Evolutionary conservation across 2,113 vertebrate genomes (phyloP), one percentile per base, ranked within the genome.

Genomic region (Leuciscus idus): DNA sequence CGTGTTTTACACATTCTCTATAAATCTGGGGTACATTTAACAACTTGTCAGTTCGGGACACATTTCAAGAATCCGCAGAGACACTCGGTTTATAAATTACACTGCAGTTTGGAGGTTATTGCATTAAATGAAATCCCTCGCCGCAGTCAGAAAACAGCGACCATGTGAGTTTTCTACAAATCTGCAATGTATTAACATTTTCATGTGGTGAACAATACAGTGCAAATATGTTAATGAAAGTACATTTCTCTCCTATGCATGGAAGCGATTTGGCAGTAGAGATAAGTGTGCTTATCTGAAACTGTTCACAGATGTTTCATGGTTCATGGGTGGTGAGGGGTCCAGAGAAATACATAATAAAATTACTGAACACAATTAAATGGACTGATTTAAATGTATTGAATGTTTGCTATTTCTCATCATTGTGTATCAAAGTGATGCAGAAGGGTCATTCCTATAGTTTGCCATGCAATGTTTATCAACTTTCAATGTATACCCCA

Each of bases 261-360:
- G 84, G 87, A 92, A 84, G 78, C 80, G 30, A 90, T 91, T 87
- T 91, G 84, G 61, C 21, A 26, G 43, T 55, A 17, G 68, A 87
- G 88, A 91, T 90, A 91, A 91, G 85, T 66, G 86, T 75, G 64
- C 82, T 90, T 90, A 92, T 86, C 74, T 88, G 57, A 91, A 94
- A 93, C 68, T 70, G 43, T 61, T 89, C 81, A 77, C 92, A 94
- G 89, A 93, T 93, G 91, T 86, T 85, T 84, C 68, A 39, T n/a
- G 55, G 73, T 48, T 79, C 64, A 84, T 77, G 28, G 19, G 48
- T 26, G 79, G 48, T 33, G 59, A 61, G 78, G 61, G 55, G 84
- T 86, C 17, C 81, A 21, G 75, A 85, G 70, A 87, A 74, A 11
- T 52, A 78, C 66, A 48, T 59, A 30, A 88, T 26, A 86, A 12